Evolutionary conservation across 2,797 vertebrate species (phyloP).

Genomic region (Decapterus maruadsi): DNA sequence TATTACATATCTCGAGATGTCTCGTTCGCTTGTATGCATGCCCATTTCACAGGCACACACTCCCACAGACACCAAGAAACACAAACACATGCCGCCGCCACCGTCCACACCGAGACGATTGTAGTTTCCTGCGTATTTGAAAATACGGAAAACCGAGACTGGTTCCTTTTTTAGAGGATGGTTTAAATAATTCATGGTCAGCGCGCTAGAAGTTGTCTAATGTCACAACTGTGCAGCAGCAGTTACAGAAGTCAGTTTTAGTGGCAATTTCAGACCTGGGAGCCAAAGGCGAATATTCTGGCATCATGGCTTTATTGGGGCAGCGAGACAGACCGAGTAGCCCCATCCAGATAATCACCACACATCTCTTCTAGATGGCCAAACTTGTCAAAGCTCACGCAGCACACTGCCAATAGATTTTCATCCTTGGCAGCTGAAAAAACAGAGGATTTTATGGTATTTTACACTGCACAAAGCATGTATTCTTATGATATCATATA

Average conservation of each 20-base stretch:
- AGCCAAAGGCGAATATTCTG: slow-evolving; percentile 73
- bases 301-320: slow-evolving; percentile 67
- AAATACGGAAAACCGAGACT: slow-evolving; percentile 27
- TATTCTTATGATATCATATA: slow-evolving; percentile 64
- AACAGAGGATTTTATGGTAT: slow-evolving; percentile 73
- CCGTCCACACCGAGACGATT: slow-evolving; percentile 43
- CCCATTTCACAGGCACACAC: slow-evolving; percentile 68
- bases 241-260: slow-evolving; percentile 68
- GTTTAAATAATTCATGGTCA: slow-evolving; percentile 53
- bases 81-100: slow-evolving; percentile 57
- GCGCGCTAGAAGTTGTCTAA: slow-evolving; percentile 55
- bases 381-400: slow-evolving; percentile 76
- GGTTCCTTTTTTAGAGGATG: slow-evolving; percentile 45
- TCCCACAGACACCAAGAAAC: slow-evolving; percentile 62
- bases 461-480: slow-evolving; percentile 63
- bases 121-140: slow-evolving; percentile 51
- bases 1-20: slow-evolving; percentile 82
- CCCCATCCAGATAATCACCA: slow-evolving; percentile 80
- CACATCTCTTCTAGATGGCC: slow-evolving; percentile 80
- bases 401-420: slow-evolving; percentile 75
- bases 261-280: slow-evolving; percentile 63
- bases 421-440: slow-evolving; percentile 75
- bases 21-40: slow-evolving; percentile 75
- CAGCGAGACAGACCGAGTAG: slow-evolving; percentile 75
- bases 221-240: slow-evolving; percentile 58